Evolutionary conservation across 2,113 vertebrate genomes (phyloP).

Genomic region (Patagioenas fasciata): DNA sequence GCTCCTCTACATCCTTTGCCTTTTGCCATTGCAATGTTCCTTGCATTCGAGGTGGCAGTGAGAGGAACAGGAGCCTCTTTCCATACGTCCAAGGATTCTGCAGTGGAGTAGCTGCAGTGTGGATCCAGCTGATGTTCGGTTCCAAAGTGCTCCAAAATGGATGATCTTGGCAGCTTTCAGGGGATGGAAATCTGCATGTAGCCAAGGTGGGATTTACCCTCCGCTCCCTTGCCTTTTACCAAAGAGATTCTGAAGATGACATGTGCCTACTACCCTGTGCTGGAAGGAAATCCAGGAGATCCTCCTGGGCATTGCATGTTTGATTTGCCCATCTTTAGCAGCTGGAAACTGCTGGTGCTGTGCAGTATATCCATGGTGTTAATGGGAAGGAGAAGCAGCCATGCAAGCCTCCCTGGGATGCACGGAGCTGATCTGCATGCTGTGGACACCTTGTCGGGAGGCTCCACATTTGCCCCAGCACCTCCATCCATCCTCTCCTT

Average conservation of each 20-base stretch:
- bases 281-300: neutral
- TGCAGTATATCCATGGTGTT: neutral
- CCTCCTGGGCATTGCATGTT: neutral
- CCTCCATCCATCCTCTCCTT: neutral
- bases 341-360: neutral
- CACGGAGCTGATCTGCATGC: neutral
- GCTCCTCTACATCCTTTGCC: neutral
- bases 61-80: neutral
- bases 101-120: accelerated
- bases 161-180: neutral
- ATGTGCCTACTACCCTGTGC: neutral
- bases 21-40: neutral
- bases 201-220: neutral
- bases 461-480: neutral
- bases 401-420: neutral
- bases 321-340: neutral
- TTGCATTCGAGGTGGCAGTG: accelerated
- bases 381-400: neutral
- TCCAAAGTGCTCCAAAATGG: neutral
- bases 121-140: neutral
- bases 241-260: neutral
- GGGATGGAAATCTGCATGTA: neutral
- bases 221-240: neutral
- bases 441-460: neutral
- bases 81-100: neutral